phyloP scores from a whole-genome alignment of 2,113 vertebrate species.

The Ibidorhyncha struthersii region DNA sequence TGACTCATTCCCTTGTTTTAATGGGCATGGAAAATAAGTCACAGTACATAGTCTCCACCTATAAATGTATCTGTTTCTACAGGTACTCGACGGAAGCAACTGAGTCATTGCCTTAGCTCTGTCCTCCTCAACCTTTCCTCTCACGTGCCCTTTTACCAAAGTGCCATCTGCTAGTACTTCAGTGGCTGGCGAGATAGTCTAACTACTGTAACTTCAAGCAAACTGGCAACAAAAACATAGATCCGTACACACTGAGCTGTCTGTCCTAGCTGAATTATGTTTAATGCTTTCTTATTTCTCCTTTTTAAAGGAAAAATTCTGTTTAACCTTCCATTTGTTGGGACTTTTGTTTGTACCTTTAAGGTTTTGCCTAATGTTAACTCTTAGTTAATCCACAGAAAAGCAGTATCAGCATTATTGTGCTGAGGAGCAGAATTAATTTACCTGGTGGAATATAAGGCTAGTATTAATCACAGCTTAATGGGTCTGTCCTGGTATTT shows the following conservation, averaged over 20 bases:
- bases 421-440: background rate
- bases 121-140: background rate
- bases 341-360: background rate
- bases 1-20: slow-evolving; percentile 50
- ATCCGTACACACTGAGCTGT: background rate
- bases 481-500: background rate
- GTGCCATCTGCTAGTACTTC: background rate
- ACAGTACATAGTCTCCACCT: slow-evolving; percentile 7
- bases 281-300: background rate
- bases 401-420: background rate
- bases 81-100: background rate
- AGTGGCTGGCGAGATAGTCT: background rate
- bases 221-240: background rate
- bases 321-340: background rate
- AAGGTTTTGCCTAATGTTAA: background rate
- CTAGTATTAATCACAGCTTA: background rate
- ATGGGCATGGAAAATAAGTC: slow-evolving; percentile 34
- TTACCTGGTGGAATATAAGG: background rate
- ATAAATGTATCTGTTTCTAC: slow-evolving; percentile 50
- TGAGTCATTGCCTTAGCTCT: background rate
- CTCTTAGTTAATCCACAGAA: background rate
- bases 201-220: background rate
- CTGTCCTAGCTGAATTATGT: background rate
- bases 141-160: background rate
- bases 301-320: background rate